A percentile compares a stretch with the other conserved stretches of the same genome.
Conservation (phyloP, 2,797 vertebrate genomes). For the Eremophila alpestris region DNA sequence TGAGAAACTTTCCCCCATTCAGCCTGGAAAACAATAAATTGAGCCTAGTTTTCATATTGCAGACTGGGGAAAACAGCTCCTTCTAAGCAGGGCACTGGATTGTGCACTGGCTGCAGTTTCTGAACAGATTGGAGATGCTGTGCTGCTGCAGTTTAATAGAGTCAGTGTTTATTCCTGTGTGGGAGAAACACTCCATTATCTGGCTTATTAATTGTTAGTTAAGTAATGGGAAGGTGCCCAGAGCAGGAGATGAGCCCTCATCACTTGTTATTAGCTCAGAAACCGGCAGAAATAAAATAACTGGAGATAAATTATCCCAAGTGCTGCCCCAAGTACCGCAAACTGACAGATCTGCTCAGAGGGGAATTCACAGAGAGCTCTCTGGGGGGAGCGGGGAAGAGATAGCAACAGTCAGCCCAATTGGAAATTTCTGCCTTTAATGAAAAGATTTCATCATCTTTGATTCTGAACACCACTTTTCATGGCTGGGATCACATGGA, state of each 20-base stretch:
- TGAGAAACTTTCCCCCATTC: background rate
- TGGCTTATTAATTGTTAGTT: conserved; percentile 67
- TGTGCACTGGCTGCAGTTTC: background rate
- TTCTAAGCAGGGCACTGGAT: background rate
- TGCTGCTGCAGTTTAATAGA: background rate
- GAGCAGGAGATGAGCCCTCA: conserved; percentile 48
- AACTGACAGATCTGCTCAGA: conserved; percentile 19
- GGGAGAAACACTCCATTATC: conserved; percentile 59
- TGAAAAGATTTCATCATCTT: conserved; percentile 2
- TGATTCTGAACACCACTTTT: background rate
- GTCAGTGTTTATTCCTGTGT: conserved; percentile 37
- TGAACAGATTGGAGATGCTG: background rate
- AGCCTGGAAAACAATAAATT: background rate
- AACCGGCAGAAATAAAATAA: conserved; percentile 51
- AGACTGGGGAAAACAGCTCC: background rate
- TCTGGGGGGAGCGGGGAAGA: background rate
- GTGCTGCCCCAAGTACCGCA: background rate
- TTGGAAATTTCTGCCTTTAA: background rate
- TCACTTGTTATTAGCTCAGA: conserved; percentile 49
- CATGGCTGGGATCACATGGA: background rate
- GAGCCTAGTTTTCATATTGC: accelerated
- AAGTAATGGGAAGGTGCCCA: conserved; percentile 63
- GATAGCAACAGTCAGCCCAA: background rate
- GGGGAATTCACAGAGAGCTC: background rate
- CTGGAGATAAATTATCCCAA: conserved; percentile 26